Evolutionary conservation across 2,888 invertebrate species (phyloP), one percentile per base, ranked within the genome.

Genomic region (Heterodera filipjevi): DNA sequence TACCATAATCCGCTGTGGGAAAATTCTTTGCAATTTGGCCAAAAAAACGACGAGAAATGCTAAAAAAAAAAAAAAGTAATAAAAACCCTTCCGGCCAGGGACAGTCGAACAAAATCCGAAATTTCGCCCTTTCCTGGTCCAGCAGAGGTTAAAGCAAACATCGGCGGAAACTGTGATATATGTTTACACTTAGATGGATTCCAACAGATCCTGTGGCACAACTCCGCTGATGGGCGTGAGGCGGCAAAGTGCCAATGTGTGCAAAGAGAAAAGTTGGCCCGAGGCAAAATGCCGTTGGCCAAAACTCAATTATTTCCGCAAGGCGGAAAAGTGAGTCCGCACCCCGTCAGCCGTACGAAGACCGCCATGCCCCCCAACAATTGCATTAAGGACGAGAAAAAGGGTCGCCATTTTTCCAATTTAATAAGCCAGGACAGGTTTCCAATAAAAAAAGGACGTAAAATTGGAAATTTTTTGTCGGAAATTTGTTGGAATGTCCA

Each of bases 251-350:
- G 22, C 19, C 53, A 19, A 6, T 22, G 53, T 3, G 19, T 22
- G 22, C 53, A 53, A 19, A 59, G 8, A 59, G 59, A 27, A 59
- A 59, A 59, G 8, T 59, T 22, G n/a, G n/a, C 59, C 22, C 27
- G 59, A 59, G 59, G 59, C 59, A 59, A 59, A 59, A 59, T 59
- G 59, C n/a, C 59, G n/a, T 59, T n/a, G n/a, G 59, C 59, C 59
- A 59, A 59, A 59, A 59, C 59, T 59, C 59, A 59, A 59, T 59
- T 59, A 59, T 59, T 59, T 59, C n/a, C 59, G 59, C 27, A n/a
- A n/a, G 59, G 59, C 59, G 27, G n/a, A 59, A 59, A 59, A 59
- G 59, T 59, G 27, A 59, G 59, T 59, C 59, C 59, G 19, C 44
- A n/a, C n/a, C 39, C 6, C 6, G 39, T 39, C 39, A 39, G 39